A percentile compares a stretch with the other conserved stretches of the same genome.
Evolutionary conservation across 2,113 vertebrate species (phyloP).

Genomic region (Echinops telfairi): DNA sequence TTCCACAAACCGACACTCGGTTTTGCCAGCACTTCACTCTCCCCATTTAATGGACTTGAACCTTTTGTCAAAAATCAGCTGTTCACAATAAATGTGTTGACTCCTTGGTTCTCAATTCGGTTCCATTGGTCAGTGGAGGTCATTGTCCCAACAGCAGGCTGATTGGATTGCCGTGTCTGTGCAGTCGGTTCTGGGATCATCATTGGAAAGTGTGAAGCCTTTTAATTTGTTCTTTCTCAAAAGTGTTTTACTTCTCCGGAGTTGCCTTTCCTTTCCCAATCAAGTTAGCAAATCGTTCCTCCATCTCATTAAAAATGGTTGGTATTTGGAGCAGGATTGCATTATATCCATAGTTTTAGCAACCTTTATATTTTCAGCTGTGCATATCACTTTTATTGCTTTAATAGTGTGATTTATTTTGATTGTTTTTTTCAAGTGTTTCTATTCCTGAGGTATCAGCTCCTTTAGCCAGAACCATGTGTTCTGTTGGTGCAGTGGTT

Average conservation of each 20-base stretch:
- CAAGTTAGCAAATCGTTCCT: neutral
- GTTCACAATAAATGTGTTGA: neutral
- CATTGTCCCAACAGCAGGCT: neutral
- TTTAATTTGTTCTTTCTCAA: neutral
- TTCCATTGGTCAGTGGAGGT: neutral
- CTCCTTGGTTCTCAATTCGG: neutral
- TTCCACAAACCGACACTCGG: too few species aligned
- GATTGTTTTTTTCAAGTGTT: slow-evolving; percentile 50
- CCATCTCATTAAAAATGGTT: neutral
- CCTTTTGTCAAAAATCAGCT: too few species aligned
- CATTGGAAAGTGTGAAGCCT: too few species aligned
- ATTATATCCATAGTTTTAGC: neutral
- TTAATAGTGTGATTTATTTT: neutral
- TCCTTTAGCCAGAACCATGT: slow-evolving; percentile 54
- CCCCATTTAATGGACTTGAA: too few species aligned
- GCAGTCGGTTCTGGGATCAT: too few species aligned
- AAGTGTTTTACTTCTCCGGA: neutral
- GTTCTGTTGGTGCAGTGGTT: neutral
- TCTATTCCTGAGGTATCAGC: slow-evolving; percentile 39
- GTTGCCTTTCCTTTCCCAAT: neutral
- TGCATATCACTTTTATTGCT: neutral
- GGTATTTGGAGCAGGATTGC: neutral
- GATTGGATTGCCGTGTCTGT: neutral
- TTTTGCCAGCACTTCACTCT: too few species aligned
- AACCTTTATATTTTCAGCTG: neutral